Percentiles rank a stretch among this genome's conserved stretches.
These are phyloP conservation scores for Subacronicta megacephala DNA, from an alignment of 2,888 invertebrate genomes.

Conservation along the genomic window DNA sequence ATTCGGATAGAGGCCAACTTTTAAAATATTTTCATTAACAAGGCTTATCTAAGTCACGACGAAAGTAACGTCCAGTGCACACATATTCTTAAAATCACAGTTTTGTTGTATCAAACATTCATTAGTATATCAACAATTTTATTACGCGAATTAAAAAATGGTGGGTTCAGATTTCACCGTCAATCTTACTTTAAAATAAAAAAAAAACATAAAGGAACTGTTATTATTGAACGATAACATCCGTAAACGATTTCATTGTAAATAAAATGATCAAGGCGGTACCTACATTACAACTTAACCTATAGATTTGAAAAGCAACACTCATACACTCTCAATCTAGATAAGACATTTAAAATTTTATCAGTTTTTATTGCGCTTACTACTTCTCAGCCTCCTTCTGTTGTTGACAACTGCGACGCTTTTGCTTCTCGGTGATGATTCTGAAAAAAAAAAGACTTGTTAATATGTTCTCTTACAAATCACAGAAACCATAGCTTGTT, in stretches of 20 bases:
- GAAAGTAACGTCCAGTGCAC: slow-evolving; percentile 35
- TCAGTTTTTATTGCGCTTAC: slow-evolving; percentile 69
- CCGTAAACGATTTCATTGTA: slow-evolving; percentile 18
- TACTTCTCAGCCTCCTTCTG: slow-evolving; percentile 75
- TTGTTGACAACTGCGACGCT: slow-evolving; percentile 63
- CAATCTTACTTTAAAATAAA: slow-evolving; percentile 27
- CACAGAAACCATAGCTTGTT: too few species aligned
- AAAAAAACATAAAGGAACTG: slow-evolving; percentile 12
- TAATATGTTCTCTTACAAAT: too few species aligned
- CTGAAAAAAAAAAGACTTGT: slow-evolving; percentile 61
- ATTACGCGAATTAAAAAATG: slow-evolving; percentile 33
- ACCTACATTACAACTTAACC: slow-evolving; percentile 53
- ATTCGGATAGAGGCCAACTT: slow-evolving; percentile 41
- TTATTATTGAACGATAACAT: slow-evolving; percentile 26
- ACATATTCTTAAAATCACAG: slow-evolving; percentile 57
- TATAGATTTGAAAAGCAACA: slow-evolving; percentile 48
- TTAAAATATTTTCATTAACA: slow-evolving; percentile 14
- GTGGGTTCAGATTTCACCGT: slow-evolving; percentile 47
- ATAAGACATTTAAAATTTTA: slow-evolving; percentile 4
- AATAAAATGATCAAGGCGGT: slow-evolving; percentile 42
- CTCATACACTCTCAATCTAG: slow-evolving; percentile 24
- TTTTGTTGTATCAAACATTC: slow-evolving; percentile 48
- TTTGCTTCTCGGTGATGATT: slow-evolving; percentile 61
- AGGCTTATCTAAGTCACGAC: slow-evolving; percentile 23
- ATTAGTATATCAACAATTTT: slow-evolving; percentile 22